Base-by-base conservation (phyloP, 2,888 invertebrate species). In the Ethmia dodecea region DNA sequence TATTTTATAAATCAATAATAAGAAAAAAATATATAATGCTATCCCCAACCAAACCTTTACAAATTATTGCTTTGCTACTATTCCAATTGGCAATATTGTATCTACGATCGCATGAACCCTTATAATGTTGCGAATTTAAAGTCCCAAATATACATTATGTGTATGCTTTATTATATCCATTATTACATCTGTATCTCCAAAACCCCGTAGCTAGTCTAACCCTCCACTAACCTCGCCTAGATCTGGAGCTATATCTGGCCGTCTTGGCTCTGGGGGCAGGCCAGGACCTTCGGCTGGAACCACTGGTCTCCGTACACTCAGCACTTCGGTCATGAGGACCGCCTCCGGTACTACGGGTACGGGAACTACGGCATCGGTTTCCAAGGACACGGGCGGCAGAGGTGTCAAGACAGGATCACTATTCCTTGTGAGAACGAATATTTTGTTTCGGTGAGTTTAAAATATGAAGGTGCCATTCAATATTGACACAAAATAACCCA, bases 401-500 rank as follows among this genome's bases (percentile, higher is more conserved):
- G 87, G 0, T 95, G 95, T 60, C 78, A 76, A 9, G 94, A 95
- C 61, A 88, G 92, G 31, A 89, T 95, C 30, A 90, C 94, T 1
- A 91, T 95, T 75, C 93, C 94, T 0, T 95, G 95, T 53, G 94
- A 95, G 59, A 91, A 92, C 35, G 95, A 95, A 57, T 94, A 95
- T 61, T 92, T 95, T 58, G 88, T 95, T 39, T 90, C 91, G 81
- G 93, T 89, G 47, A 80, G 78, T 70, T 9, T n/a, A n/a, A n/a
- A n/a, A n/a, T n/a, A n/a, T n/a, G n/a, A n/a, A n/a, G n/a, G n/a
- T n/a, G n/a, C n/a, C n/a, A n/a, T n/a, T n/a, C n/a, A n/a, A n/a
- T n/a, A n/a, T n/a, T n/a, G n/a, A n/a, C n/a, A n/a, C n/a, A n/a
- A n/a, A n/a, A n/a, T n/a, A n/a, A n/a, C n/a, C n/a, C n/a, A n/a